A percentile compares a stretch with the other conserved stretches of the same genome.
phyloP scores from a whole-genome alignment of 1,140 invertebrate species.

The Drosophila aff. region DNA sequence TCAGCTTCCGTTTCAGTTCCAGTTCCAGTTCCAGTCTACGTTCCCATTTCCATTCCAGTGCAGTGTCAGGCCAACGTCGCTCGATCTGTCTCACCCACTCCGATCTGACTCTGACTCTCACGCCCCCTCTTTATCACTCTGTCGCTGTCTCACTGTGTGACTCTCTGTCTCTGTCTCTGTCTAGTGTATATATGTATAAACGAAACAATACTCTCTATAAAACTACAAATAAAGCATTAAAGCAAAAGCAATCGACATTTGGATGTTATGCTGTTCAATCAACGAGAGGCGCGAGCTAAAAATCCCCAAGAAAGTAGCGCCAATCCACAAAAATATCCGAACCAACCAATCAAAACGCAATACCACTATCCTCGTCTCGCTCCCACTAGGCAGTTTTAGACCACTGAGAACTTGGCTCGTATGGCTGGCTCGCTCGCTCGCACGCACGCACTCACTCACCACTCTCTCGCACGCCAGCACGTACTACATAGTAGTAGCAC shows the following conservation, averaged over 20 bases:
- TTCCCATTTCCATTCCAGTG: constrained; percentile 41
- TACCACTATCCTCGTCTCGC: constrained; percentile 45
- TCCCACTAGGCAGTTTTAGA: constrained; percentile 42
- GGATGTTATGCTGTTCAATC: constrained; percentile 85
- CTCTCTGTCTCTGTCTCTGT: constrained; percentile 39
- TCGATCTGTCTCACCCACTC: constrained; percentile 29
- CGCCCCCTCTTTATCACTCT: constrained; percentile 23
- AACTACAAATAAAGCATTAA: constrained; percentile 65
- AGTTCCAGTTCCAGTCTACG: constrained; percentile 28
- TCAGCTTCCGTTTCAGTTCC: constrained; percentile 30
- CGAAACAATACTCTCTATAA: constrained; percentile 48
- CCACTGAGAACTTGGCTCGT: constrained; percentile 52
- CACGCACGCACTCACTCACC: constrained; percentile 47
- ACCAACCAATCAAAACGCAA: constrained; percentile 28
- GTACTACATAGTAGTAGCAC: constrained; percentile 13
- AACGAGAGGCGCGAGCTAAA: constrained; percentile 39
- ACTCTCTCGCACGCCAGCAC: constrained; percentile 39
- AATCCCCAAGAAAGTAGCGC: constrained; percentile 22
- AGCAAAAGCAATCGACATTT: constrained; percentile 82
- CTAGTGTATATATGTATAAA: constrained; percentile 56
- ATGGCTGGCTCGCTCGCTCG: constrained; percentile 58
- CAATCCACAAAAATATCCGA: constrained; percentile 17
- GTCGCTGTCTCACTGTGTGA: constrained; percentile 31
- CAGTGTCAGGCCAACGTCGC: constrained; percentile 33
- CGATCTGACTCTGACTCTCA: constrained; percentile 25